phyloP scores from a whole-genome alignment of 2,113 vertebrate species.

The Atractosteus spatula region DNA sequence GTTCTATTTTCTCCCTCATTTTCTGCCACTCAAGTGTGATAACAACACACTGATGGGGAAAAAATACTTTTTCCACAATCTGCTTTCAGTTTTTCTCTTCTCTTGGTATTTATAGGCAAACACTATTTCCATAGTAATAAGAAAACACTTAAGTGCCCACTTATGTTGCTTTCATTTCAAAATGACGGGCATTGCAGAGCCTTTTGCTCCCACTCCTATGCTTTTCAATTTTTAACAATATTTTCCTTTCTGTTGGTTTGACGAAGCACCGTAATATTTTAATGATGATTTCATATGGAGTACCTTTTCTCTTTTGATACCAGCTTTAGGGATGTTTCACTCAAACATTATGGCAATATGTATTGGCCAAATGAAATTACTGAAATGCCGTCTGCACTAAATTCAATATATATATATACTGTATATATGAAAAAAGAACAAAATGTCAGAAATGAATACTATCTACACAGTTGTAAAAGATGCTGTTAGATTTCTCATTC shows the following conservation, averaged over 20 bases:
- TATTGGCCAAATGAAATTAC: too few species aligned
- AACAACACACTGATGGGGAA: too few species aligned
- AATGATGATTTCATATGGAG: neutral
- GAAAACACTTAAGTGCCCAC: neutral
- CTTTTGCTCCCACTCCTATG: neutral
- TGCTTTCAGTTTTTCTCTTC: neutral
- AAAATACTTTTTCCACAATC: neutral
- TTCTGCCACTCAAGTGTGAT: too few species aligned
- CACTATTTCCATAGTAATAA: slow-evolving; percentile 1
- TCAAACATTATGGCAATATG: too few species aligned
- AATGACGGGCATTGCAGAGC: neutral
- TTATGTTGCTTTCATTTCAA: neutral
- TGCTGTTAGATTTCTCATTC: neutral
- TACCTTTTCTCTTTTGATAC: neutral
- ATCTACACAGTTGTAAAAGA: too few species aligned
- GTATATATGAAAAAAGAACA: too few species aligned
- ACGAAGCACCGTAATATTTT: neutral
- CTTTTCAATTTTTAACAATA: neutral
- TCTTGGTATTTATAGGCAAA: neutral
- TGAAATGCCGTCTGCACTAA: too few species aligned
- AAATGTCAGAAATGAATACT: too few species aligned
- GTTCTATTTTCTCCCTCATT: too few species aligned
- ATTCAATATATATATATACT: too few species aligned
- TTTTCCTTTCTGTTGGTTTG: neutral
- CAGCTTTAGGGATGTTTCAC: too few species aligned